A percentile compares a stretch with the other conserved stretches of the same genome.
Evolutionary conservation across 2,797 vertebrate genomes (phyloP).

Genomic region (Catamblyrhynchus diadema): DNA sequence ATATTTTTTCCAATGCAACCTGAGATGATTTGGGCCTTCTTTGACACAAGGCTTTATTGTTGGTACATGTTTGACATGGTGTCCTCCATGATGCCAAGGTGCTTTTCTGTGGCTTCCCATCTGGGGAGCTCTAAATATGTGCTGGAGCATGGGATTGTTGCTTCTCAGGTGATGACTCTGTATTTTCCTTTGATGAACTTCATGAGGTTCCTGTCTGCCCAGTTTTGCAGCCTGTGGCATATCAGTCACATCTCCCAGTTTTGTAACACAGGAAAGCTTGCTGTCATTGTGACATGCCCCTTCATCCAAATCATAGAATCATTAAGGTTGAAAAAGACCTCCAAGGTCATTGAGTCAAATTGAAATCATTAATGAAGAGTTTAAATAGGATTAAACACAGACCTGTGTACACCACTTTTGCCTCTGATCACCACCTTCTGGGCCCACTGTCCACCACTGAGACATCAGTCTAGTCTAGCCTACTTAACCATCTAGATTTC

Average conservation of each 20-base stretch:
- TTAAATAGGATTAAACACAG: background rate
- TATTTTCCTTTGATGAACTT: background rate
- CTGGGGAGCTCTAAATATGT: background rate
- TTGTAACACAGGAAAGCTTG: background rate
- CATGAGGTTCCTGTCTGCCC: background rate
- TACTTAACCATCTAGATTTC: background rate
- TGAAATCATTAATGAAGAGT: background rate
- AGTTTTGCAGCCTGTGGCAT: background rate
- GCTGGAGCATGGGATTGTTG: background rate
- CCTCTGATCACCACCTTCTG: background rate
- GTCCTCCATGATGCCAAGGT: background rate
- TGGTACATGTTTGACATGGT: fast-evolving
- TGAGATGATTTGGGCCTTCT: background rate
- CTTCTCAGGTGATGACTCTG: background rate
- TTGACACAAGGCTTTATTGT: background rate
- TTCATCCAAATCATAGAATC: background rate
- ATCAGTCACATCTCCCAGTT: background rate
- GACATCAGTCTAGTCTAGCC: background rate
- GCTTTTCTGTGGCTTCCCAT: background rate
- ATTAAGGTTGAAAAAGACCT: background rate
- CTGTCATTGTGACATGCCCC: background rate
- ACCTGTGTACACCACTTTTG: background rate
- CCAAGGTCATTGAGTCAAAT: too few species aligned
- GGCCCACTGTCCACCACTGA: too few species aligned
- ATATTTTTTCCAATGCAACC: fast-evolving